A percentile compares a stretch with the other conserved stretches of the same genome.
Conservation (phyloP, 2,797 vertebrate species). For the Onychomys torridus region DNA sequence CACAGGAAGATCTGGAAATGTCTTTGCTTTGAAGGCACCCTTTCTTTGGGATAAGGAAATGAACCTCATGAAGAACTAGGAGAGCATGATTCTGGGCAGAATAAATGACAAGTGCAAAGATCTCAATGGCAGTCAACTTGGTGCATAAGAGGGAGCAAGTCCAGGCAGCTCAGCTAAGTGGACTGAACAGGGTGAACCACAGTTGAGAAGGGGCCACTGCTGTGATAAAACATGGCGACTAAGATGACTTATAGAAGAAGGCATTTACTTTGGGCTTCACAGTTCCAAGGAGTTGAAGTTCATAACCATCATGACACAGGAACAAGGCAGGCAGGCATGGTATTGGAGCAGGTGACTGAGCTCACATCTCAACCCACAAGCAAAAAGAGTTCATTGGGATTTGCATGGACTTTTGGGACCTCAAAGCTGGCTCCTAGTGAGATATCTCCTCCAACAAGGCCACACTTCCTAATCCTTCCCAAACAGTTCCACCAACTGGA, state of each 20-base stretch:
- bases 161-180: not conserved
- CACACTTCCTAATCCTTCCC: not conserved
- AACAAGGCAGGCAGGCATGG: not conserved
- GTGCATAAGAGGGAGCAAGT: not conserved
- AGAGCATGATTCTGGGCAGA: not conserved
- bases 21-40: not conserved
- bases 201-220: not conserved
- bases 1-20: not conserved
- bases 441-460: not conserved
- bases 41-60: not conserved
- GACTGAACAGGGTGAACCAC: not conserved
- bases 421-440: not conserved
- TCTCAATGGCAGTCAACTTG: not conserved
- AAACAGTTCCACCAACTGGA: not conserved
- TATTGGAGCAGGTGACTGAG: not conserved
- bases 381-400: not conserved
- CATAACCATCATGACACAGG: not conserved
- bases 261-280: not conserved
- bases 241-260: not conserved
- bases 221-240: not conserved
- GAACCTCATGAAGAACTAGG: not conserved
- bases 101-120: not conserved
- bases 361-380: not conserved
- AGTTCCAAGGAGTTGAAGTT: not conserved
- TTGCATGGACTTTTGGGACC: not conserved